phyloP scores from a whole-genome alignment of 2,888 invertebrate genomes.

The Pollenia amentaria region DNA sequence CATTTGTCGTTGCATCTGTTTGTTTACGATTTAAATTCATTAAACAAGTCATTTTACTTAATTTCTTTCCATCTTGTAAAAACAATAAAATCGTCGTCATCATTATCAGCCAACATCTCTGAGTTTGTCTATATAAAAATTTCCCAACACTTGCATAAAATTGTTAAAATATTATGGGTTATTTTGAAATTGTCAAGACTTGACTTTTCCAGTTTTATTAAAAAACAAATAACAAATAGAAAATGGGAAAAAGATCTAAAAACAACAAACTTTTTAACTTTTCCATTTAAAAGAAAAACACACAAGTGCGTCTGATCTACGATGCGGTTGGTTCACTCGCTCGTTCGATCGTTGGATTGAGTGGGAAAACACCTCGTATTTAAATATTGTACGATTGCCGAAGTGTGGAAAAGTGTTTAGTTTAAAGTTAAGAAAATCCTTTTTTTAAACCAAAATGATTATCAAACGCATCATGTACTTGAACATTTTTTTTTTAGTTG shows the following conservation, averaged over 20 bases:
- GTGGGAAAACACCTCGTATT: conserved; percentile 67
- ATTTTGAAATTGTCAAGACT: conserved; percentile 34
- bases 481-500: neutral
- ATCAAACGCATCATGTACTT: conserved; percentile 8
- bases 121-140: conserved; percentile 45
- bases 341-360: conserved; percentile 9
- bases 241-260: conserved; percentile 11
- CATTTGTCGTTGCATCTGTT: neutral
- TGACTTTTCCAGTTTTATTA: conserved; percentile 56
- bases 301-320: conserved; percentile 6
- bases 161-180: conserved; percentile 77
- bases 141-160: conserved; percentile 80
- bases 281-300: conserved; percentile 43
- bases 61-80: neutral
- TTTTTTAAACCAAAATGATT: conserved; percentile 21
- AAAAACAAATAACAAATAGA: conserved; percentile 17
- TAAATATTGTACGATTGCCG: neutral
- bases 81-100: neutral
- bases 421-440: conserved; percentile 27
- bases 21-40: conserved; percentile 17
- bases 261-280: conserved; percentile 61
- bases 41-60: conserved; percentile 17
- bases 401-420: conserved; percentile 5
- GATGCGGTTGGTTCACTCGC: no score
- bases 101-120: neutral